phyloP scores from a whole-genome alignment of 2,888 invertebrate species.

The Hartigia nigra region DNA sequence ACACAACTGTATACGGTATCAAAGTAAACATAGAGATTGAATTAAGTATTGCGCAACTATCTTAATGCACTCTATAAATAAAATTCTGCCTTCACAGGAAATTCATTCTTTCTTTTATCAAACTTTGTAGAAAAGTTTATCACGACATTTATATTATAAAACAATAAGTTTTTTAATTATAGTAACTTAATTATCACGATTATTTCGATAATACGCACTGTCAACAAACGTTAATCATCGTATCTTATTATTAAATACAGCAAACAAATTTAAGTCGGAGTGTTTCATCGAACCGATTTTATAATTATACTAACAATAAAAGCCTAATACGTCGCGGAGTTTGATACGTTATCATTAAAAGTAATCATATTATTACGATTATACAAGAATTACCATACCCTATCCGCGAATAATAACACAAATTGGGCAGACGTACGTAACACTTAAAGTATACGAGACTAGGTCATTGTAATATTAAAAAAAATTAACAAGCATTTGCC shows the following conservation, averaged over 20 bases:
- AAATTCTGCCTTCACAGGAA: background rate
- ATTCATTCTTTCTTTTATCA: background rate
- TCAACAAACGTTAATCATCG: background rate
- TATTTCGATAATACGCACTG: background rate
- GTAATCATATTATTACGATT: too few species aligned
- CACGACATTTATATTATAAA: background rate
- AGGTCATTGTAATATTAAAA: background rate
- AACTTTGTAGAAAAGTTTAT: background rate
- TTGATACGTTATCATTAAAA: background rate
- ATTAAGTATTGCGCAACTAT: conserved; percentile 6
- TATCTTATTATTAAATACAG: background rate
- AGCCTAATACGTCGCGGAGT: background rate
- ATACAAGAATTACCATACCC: background rate
- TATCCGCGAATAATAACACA: background rate
- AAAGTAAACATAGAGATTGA: background rate
- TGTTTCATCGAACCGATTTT: background rate
- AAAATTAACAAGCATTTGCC: background rate
- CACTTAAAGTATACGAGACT: too few species aligned
- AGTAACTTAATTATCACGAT: background rate
- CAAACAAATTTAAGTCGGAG: background rate
- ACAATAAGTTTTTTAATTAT: background rate
- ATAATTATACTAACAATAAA: background rate
- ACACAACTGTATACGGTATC: background rate
- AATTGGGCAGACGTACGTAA: background rate
- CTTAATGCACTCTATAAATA: background rate